These are phyloP conservation scores for Pyxicephalus adspersus DNA, from an alignment of 2,113 vertebrate species.

Conservation along the genomic window DNA sequence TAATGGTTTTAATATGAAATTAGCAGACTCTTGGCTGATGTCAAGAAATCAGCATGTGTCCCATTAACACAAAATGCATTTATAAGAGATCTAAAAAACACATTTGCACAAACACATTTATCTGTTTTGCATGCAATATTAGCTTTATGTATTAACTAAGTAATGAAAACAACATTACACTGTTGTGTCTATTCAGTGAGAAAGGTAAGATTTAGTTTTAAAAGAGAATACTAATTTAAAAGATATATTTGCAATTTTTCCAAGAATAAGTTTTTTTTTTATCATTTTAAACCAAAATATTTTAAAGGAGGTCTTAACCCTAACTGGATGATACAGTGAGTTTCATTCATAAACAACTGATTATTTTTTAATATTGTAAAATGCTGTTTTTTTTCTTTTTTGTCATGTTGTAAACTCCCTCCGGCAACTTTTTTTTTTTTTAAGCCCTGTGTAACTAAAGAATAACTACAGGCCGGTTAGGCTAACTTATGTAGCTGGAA, in stretches of 20 bases:
- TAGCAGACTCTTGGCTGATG: constrained; percentile 42
- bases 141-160: constrained; percentile 38
- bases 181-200: constrained; percentile 15
- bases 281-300: background rate
- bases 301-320: too few species aligned
- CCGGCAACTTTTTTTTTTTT: too few species aligned
- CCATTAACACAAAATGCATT: constrained; percentile 43
- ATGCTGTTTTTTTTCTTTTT: too few species aligned
- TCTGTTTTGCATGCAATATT: constrained; percentile 29
- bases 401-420: too few species aligned
- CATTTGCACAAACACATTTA: constrained; percentile 27
- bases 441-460: too few species aligned
- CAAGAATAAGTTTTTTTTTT: background rate
- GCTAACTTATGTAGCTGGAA: too few species aligned
- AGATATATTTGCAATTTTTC: background rate
- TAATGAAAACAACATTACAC: constrained; percentile 36
- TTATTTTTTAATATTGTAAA: too few species aligned
- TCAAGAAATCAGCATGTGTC: constrained; percentile 42
- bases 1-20: constrained; percentile 46
- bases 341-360: too few species aligned
- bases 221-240: too few species aligned
- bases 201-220: background rate
- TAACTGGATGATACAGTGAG: too few species aligned
- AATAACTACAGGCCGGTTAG: too few species aligned
- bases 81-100: constrained; percentile 35